Conservation (phyloP, 2,797 vertebrate species). For the Melanotaenia boesemani region DNA sequence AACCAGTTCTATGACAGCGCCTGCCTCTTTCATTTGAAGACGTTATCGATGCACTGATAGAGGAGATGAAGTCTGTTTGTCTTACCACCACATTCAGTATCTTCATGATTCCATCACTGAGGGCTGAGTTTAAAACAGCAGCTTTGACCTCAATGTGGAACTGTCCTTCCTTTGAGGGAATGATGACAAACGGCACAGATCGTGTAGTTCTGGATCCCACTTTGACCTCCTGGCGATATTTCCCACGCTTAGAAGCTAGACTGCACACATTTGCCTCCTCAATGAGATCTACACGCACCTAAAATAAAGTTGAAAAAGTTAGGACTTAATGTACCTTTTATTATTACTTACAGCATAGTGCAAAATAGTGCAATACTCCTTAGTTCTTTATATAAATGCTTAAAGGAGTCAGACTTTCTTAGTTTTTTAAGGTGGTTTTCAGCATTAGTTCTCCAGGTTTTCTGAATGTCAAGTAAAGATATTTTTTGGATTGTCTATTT, state of each 20-base stretch:
- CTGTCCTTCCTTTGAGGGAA: constrained; percentile 80
- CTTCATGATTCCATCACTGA: constrained; percentile 83
- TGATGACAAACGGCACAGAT: constrained; percentile 82
- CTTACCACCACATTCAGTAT: constrained; percentile 87
- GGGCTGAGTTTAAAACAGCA: constrained; percentile 40
- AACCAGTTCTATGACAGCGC: neutral
- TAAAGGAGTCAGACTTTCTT: too few relatives aligned
- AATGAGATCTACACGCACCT: constrained; percentile 85
- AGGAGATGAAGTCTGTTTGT: constrained; percentile 4
- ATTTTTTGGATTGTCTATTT: too few relatives aligned
- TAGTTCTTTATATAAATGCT: too few relatives aligned
- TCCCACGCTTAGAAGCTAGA: constrained; percentile 79
- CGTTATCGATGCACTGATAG: neutral
- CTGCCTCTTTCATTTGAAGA: neutral
- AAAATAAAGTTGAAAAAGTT: constrained; percentile 3
- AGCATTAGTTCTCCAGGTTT: too few relatives aligned
- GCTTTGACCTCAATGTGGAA: constrained; percentile 85
- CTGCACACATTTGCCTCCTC: constrained; percentile 84
- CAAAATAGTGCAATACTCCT: neutral
- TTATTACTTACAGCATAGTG: neutral
- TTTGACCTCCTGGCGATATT: constrained; percentile 59
- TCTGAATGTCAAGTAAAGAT: too few relatives aligned
- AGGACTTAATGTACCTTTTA: neutral
- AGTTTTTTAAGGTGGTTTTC: too few relatives aligned
- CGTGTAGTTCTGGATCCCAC: constrained; percentile 64